Base-by-base conservation (phyloP, 2,797 vertebrate genomes). In the Furcifer pardalis region DNA sequence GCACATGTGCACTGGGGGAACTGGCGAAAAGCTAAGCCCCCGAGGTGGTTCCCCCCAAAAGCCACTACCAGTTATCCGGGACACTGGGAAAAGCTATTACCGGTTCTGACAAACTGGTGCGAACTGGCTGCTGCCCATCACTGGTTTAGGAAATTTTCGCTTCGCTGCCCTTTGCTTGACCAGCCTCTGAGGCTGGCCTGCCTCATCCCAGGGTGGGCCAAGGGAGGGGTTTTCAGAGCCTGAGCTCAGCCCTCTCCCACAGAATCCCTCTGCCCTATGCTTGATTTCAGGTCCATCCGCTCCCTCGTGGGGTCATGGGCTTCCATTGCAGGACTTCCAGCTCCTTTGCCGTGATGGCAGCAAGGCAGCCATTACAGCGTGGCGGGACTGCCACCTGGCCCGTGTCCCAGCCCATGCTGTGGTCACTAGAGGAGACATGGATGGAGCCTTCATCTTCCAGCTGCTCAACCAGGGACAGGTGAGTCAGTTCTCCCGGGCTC, bases 391-490 rank as follows among this genome's bases (percentile, higher is more conserved):
- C 86, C 94, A 98, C 89, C 90, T 99, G 91, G 98, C 97, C 59
- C 94, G 95, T 0, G 89, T 99, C 52, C 98, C 98, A 0, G 96
- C 97, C 0, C 97, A 97, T 0, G 98, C 97, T 0, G 94, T 99
- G 63, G 95, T 97, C 42, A 96, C 97, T 63, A 92, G 96, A 71
- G 87, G 89, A 0, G 94, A 96, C 85, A 83, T 95, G 2, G 95
- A 95, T 0, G 95, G 96, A 5, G 90, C 94, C 0, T 89, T 95
- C 85, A 91, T 99, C 81, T 97, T 95, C 79, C 95, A 86, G 77
- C 93, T 99, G 94, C 95, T 99, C 32, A 93, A 83, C 0, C 95
- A 98, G 30, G 98, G 97, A 68, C 92, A 96, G 95, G 99, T 99
- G 94, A 79, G 94, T 21, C 52, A 49, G 66, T 1, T 60, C 88